phyloP scores from a whole-genome alignment of 2,113 vertebrate species.

The Scomber colias region DNA sequence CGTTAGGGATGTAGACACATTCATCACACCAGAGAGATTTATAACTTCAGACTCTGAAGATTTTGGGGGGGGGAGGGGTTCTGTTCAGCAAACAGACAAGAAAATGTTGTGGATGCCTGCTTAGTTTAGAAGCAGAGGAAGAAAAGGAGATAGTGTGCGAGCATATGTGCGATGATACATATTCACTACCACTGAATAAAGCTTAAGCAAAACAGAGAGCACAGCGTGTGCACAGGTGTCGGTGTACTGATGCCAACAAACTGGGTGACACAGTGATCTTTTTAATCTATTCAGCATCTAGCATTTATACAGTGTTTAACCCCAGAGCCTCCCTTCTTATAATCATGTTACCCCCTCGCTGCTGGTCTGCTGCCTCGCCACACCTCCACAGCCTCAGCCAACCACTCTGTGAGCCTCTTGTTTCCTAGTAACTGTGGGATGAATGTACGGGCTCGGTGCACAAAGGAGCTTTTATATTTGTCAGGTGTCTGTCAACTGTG shows the following conservation, averaged over 20 bases:
- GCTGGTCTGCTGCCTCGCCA: slow-evolving; percentile 27
- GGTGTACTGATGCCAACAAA: slow-evolving; percentile 9
- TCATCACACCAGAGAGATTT: slow-evolving; percentile 35
- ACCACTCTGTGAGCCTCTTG: slow-evolving; percentile 47
- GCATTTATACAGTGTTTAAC: slow-evolving; percentile 47
- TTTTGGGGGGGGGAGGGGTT: too few relatives aligned
- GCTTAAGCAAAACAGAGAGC: slow-evolving; percentile 1
- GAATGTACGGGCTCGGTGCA: slow-evolving; percentile 28
- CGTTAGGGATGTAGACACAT: slow-evolving; percentile 42
- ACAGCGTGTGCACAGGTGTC: slow-evolving; percentile 23
- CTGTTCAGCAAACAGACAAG: neutral
- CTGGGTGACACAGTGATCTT: neutral
- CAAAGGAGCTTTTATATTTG: slow-evolving; percentile 26
- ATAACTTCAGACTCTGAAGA: neutral
- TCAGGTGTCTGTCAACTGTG: slow-evolving; percentile 40
- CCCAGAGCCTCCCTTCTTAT: slow-evolving; percentile 28
- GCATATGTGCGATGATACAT: slow-evolving; percentile 5
- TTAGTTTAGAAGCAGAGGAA: neutral
- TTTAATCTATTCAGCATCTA: slow-evolving; percentile 16
- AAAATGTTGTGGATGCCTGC: neutral
- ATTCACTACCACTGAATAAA: neutral
- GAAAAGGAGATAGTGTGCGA: neutral
- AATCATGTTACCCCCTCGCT: slow-evolving; percentile 26
- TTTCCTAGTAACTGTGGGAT: slow-evolving; percentile 81
- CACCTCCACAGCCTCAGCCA: slow-evolving; percentile 45